Conservation (phyloP, 2,113 vertebrate species). For the Pionites leucogaster region DNA sequence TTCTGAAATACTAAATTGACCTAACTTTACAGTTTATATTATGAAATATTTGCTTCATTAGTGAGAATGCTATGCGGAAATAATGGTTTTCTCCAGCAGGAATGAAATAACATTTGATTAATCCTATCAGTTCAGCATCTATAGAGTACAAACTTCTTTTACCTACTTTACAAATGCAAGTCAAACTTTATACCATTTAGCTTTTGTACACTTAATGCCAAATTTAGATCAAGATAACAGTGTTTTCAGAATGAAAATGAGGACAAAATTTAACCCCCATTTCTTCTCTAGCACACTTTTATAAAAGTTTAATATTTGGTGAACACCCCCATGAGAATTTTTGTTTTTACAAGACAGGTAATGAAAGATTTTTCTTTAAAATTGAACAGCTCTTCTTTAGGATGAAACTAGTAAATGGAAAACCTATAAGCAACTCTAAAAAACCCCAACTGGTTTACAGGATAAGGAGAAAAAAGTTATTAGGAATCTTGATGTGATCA, state of each 20-base stretch:
- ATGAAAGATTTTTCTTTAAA: neutral
- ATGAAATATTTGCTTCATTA: neutral
- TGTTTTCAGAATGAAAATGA: neutral
- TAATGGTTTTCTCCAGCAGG: neutral
- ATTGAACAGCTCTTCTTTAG: neutral
- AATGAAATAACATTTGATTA: neutral
- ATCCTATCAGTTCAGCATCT: neutral
- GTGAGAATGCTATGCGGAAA: neutral
- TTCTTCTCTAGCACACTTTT: neutral
- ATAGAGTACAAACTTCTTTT: neutral
- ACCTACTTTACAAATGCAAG: neutral
- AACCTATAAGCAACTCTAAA: neutral
- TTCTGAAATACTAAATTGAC: neutral
- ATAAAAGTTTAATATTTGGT: neutral
- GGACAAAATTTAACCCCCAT: neutral
- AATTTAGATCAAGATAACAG: neutral
- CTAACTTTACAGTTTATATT: neutral
- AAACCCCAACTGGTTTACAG: neutral
- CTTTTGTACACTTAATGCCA: neutral
- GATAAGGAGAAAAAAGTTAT: neutral
- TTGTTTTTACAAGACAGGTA: neutral
- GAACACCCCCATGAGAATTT: neutral
- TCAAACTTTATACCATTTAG: neutral
- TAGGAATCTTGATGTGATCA: neutral
- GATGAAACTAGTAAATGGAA: neutral